Percentiles rank a stretch among this genome's conserved stretches.
These are phyloP conservation scores for Pygmarrhopalites habei DNA, from an alignment of 1,140 invertebrate species.

Conservation along the genomic window DNA sequence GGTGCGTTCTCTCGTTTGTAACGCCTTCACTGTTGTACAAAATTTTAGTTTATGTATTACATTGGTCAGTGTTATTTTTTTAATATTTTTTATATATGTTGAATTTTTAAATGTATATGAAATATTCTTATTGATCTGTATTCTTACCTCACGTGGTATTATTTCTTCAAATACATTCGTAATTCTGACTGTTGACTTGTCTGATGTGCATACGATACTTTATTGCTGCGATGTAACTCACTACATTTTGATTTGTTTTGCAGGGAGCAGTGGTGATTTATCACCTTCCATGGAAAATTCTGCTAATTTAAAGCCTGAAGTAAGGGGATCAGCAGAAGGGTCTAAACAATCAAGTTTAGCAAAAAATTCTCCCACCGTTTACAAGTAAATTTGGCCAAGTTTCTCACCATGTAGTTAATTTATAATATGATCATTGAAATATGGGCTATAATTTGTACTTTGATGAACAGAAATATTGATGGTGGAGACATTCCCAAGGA, in stretches of 20 bases:
- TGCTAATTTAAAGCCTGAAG: constrained; percentile 1
- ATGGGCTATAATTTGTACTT: no score
- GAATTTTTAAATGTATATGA: no score
- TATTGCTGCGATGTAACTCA: background rate
- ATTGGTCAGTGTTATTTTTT: no score
- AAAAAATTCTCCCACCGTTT: constrained; percentile 9
- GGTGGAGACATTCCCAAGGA: constrained; percentile 54
- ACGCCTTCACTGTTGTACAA: no score
- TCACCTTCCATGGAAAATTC: constrained; percentile 41
- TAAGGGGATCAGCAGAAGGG: background rate
- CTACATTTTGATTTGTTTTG: background rate
- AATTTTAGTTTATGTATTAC: no score
- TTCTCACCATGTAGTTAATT: background rate
- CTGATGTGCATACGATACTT: background rate
- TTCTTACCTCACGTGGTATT: no score
- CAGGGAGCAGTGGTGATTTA: constrained; percentile 60
- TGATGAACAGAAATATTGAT: constrained; percentile 37
- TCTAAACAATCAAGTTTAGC: background rate
- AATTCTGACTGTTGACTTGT: background rate
- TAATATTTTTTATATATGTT: no score
- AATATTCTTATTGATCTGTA: no score
- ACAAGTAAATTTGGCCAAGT: constrained; percentile 13
- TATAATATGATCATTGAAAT: no score
- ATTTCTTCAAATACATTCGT: background rate
- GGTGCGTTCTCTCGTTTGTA: no score